Evolutionary conservation across 1,140 invertebrate species (phyloP).

Genomic region (Orius laevigatus): DNA sequence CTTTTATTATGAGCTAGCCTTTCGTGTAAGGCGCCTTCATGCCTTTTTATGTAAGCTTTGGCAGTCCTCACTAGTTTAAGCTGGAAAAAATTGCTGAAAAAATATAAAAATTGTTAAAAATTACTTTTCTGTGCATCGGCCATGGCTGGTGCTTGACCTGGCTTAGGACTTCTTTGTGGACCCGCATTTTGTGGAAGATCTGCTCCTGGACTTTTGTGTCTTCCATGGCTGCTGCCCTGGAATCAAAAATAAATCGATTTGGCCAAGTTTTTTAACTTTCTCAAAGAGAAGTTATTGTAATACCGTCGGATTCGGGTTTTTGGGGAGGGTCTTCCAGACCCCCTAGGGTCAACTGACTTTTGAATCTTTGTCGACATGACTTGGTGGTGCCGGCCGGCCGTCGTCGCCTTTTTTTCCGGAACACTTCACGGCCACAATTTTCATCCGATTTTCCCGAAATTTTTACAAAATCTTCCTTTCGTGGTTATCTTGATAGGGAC

Average conservation of each 20-base stretch:
- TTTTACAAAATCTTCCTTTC: too few species aligned
- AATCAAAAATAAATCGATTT: too few species aligned
- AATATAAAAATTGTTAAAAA: neutral
- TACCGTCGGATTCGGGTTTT: too few species aligned
- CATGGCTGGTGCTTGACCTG: constrained; percentile 80
- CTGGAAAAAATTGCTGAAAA: neutral
- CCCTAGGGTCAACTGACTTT: too few species aligned
- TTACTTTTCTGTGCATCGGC: constrained; percentile 66
- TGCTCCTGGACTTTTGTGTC: constrained; percentile 55
- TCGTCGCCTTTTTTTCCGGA: too few species aligned
- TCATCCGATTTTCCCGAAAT: too few species aligned
- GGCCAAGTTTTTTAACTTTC: too few species aligned
- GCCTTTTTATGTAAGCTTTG: constrained; percentile 68
- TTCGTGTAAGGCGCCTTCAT: constrained; percentile 79
- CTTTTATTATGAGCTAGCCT: constrained; percentile 71
- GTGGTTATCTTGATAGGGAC: too few species aligned
- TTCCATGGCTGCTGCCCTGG: constrained; percentile 55
- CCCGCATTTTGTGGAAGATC: constrained; percentile 76
- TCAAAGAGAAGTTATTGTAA: too few species aligned
- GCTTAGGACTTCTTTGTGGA: constrained; percentile 84
- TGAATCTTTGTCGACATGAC: too few species aligned
- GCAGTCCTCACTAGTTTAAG: constrained; percentile 62
- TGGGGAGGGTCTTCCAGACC: too few species aligned
- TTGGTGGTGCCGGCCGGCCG: constrained; percentile 33
- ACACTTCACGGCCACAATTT: too few species aligned